Base-by-base conservation (phyloP, 2,888 invertebrate species). In the Sepiola atlantica region DNA sequence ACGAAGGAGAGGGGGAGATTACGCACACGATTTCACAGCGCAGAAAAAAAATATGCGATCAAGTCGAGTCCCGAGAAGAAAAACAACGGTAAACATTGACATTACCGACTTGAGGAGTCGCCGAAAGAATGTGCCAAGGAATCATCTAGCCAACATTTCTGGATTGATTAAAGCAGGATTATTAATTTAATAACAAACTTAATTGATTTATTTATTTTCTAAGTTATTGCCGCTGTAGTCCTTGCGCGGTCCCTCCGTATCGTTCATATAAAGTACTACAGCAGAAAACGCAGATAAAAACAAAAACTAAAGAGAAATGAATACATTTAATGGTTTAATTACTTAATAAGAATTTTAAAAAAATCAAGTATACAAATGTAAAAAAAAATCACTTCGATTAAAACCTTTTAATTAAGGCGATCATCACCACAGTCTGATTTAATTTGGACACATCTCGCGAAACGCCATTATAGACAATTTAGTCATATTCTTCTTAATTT, bases 41-140 rank as follows among this genome's bases (percentile, higher is more conserved):
- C 77, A 77, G n/a, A 18, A n/a, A 77, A n/a, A 28, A 32, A 45
- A 45, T 45, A 77, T 90, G 55, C 93, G 57, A 94, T 92, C 93
- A 93, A 55, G 77, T n/a, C n/a, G n/a, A 77, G n/a, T 77, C 21
- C n/a, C 32, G n/a, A 77, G n/a, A n/a, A n/a, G 16, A 6, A 77
- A 14, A 20, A 77, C 16, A 16, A n/a, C n/a, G n/a, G 77, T 77
- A 77, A 32, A n/a, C 32, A 32, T 77, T 77, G 14, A n/a, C 32
- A 32, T 77, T 77, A 77, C 32, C n/a, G 32, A n/a, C 77, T 16
- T 16, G 1, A 16, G 32, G 14, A 32, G n/a, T 77, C n/a, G 16
- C 77, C n/a, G 32, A 77, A 77, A 45, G 45, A 45, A 77, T 77
- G 77, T n/a, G n/a, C n/a, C 28, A 77, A 14, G 77, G n/a, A 77